A percentile compares a stretch with the other conserved stretches of the same genome.
Conservation (phyloP, 2,797 vertebrate genomes). For the Cirrhinus molitorella region DNA sequence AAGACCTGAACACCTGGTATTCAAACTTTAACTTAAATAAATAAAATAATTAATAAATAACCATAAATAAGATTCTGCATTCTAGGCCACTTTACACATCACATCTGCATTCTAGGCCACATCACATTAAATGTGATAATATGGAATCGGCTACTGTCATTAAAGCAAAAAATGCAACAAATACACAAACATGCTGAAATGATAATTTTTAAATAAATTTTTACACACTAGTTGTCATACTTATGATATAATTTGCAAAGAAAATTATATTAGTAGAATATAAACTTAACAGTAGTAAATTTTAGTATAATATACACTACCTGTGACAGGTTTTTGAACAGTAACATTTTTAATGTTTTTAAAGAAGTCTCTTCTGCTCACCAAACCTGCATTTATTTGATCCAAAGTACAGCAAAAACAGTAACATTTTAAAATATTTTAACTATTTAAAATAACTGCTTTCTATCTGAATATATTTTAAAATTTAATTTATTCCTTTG, state of each 20-base stretch:
- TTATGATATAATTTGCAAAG: not conserved
- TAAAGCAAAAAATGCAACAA: not conserved
- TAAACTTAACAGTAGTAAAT: no score
- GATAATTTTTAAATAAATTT: not conserved
- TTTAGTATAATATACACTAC: no score
- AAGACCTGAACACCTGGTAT: not conserved
- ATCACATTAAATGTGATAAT: not conserved
- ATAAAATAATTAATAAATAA: not conserved
- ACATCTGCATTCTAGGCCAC: not conserved
- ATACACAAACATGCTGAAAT: not conserved
- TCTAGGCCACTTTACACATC: not conserved
- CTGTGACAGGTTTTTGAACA: no score
- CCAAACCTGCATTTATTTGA: no score
- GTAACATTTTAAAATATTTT: no score
- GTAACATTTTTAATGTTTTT: no score
- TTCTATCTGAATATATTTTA: no score
- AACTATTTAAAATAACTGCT: no score
- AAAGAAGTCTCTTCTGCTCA: no score
- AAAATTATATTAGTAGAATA: not conserved
- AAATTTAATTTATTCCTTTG: no score
- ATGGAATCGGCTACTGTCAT: not conserved
- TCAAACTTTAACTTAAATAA: not conserved
- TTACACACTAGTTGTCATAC: not conserved
- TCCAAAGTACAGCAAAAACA: no score
- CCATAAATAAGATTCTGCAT: not conserved